Percentiles rank a stretch among this genome's conserved stretches.
phyloP scores from a whole-genome alignment of 2,797 vertebrate genomes.

The Notamacropus eugenii region DNA sequence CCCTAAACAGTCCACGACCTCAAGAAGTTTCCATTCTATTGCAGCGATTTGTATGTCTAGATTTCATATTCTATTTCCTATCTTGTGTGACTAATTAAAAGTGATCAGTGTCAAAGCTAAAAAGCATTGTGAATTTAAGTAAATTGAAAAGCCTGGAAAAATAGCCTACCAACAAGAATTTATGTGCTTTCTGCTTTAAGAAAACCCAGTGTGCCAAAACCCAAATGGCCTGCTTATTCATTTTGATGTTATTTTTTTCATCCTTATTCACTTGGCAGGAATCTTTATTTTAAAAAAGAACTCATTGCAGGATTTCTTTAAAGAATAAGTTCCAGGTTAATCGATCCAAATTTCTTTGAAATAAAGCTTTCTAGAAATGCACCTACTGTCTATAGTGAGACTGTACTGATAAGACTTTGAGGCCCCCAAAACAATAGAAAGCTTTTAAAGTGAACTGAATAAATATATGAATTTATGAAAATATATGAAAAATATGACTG shows the following conservation, averaged over 20 bases:
- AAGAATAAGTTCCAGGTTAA: neutral
- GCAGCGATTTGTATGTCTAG: neutral
- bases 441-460: conserved; percentile 68
- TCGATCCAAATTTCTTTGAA: conserved; percentile 33
- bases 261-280: neutral
- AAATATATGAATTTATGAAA: too few species aligned
- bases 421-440: conserved; percentile 15
- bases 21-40: neutral
- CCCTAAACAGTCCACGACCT: neutral
- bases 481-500: conserved; percentile 41
- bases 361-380: neutral
- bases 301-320: neutral
- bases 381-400: conserved; percentile 42
- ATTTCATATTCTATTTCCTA: neutral
- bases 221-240: neutral
- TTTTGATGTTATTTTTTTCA: neutral
- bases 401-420: conserved; percentile 58
- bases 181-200: conserved; percentile 32
- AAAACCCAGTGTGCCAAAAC: conserved; percentile 28
- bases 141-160: conserved; percentile 20
- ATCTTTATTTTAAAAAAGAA: neutral
- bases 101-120: neutral
- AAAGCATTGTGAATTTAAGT: neutral
- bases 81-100: conserved; percentile 11
- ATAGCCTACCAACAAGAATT: neutral